Conservation (phyloP, 2,113 vertebrate genomes). For the Beaufortia kweichowensis region DNA sequence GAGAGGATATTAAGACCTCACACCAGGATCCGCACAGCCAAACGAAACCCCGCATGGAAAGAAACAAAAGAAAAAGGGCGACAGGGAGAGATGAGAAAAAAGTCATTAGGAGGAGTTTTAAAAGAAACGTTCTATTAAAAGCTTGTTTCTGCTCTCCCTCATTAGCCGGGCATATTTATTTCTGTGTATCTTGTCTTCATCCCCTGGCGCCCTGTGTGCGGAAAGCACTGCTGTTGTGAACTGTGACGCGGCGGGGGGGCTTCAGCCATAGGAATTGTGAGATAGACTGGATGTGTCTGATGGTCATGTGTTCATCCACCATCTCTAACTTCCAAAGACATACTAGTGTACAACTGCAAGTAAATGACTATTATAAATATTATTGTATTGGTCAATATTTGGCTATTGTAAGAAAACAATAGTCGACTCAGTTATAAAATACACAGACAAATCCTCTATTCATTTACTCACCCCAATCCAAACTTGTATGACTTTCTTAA, state of each 20-base stretch:
- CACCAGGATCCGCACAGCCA: constrained; percentile 47
- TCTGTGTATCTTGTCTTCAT: constrained; percentile 52
- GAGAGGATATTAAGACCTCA: constrained; percentile 51
- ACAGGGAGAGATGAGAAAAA: constrained; percentile 32
- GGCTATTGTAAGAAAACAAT: too few relatives aligned
- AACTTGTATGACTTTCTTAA: too few relatives aligned
- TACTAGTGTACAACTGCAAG: too few relatives aligned
- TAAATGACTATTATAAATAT: too few relatives aligned
- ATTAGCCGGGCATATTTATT: constrained; percentile 54
- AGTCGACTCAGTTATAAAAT: too few relatives aligned
- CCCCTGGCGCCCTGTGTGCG: constrained; percentile 39
- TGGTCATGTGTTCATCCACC: background rate
- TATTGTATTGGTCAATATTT: too few relatives aligned
- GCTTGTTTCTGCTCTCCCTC: constrained; percentile 52
- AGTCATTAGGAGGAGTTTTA: constrained; percentile 52
- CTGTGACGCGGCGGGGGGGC: constrained; percentile 21
- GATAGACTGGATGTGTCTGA: background rate
- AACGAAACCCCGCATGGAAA: constrained; percentile 21
- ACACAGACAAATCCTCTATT: too few relatives aligned
- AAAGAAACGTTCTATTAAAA: constrained; percentile 54
- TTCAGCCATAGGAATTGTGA: constrained; percentile 11
- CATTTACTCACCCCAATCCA: too few relatives aligned
- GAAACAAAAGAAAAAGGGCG: constrained; percentile 16
- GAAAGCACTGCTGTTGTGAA: constrained; percentile 48
- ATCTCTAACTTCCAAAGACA: background rate